These are phyloP conservation scores for Grallaria varia DNA, from an alignment of 2,113 vertebrate species.

Conservation along the genomic window DNA sequence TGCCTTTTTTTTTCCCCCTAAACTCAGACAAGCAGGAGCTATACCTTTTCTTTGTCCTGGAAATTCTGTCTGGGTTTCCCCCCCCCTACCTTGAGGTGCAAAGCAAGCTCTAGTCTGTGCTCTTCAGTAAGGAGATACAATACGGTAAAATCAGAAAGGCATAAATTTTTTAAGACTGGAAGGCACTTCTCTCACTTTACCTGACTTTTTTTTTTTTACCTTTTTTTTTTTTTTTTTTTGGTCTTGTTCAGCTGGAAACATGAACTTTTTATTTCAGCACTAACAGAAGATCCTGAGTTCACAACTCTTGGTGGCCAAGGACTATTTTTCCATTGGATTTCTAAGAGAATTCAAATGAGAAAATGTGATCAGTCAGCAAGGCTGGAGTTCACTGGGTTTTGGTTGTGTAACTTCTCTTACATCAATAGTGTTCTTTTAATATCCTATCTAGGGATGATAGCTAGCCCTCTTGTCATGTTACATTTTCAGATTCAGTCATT, in stretches of 20 bases:
- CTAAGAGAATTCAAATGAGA: neutral
- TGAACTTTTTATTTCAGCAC: neutral
- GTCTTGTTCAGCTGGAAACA: neutral
- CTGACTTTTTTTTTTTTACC: neutral
- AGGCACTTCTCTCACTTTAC: neutral
- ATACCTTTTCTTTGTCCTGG: neutral
- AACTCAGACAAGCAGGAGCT: neutral
- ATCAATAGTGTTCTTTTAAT: neutral
- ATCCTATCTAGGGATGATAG: neutral
- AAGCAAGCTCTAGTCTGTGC: neutral
- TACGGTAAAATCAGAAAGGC: neutral
- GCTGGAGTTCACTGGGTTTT: neutral
- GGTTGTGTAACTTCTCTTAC: neutral
- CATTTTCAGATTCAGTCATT: neutral
- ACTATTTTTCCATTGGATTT: neutral
- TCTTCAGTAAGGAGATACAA: neutral
- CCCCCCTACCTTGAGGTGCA: fast-evolving
- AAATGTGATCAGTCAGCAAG: neutral
- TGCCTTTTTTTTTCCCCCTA: neutral
- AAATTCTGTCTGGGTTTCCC: neutral
- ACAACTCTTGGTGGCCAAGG: neutral
- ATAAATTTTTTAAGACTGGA: neutral
- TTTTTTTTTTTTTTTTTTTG: neutral
- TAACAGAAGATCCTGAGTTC: neutral
- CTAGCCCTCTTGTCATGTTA: neutral